phyloP scores from a whole-genome alignment of 2,888 invertebrate genomes.

The Chrysolina oricalcia region DNA sequence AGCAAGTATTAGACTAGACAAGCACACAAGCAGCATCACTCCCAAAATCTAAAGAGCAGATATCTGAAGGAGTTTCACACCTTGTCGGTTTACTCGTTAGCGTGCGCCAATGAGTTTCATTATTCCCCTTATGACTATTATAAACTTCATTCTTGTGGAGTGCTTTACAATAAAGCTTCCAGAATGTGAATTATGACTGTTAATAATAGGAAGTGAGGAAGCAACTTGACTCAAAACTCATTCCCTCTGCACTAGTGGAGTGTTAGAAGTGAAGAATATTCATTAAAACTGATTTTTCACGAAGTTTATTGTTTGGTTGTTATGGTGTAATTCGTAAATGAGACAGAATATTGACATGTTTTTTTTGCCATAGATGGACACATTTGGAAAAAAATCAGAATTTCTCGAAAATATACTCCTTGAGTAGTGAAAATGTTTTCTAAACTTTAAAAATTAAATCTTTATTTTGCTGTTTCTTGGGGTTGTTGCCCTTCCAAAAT shows the following conservation, averaged over 20 bases:
- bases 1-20: too few species aligned
- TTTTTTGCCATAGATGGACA: too few species aligned
- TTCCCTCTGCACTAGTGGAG: background rate
- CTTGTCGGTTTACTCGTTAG: slow-evolving; percentile 6
- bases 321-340: too few species aligned
- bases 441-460: too few species aligned
- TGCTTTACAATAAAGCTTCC: background rate
- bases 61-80: background rate
- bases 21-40: background rate
- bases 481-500: too few species aligned
- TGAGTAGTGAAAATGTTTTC: too few species aligned
- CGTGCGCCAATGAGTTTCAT: slow-evolving; percentile 3
- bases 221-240: background rate
- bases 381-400: too few species aligned
- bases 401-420: too few species aligned
- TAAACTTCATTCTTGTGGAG: background rate
- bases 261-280: background rate
- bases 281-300: too few species aligned
- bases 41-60: background rate
- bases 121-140: slow-evolving; percentile 7
- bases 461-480: too few species aligned
- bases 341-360: too few species aligned
- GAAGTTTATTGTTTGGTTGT: too few species aligned
- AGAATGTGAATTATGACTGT: slow-evolving; percentile 9
- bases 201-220: slow-evolving; percentile 7